phyloP scores from a whole-genome alignment of 2,797 vertebrate genomes.

The Sebastes oblongus region DNA sequence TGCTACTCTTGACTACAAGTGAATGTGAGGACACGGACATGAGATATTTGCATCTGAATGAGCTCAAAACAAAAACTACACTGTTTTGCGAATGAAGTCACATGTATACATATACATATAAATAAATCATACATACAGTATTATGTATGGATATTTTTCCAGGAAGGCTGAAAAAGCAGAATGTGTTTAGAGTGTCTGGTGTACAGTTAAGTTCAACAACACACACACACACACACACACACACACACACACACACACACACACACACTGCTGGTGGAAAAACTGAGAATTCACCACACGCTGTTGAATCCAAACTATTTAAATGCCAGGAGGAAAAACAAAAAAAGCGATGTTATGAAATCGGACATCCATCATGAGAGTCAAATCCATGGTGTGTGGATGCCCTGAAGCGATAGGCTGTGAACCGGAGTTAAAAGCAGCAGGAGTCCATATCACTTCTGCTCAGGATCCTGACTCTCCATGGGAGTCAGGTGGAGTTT shows the following conservation, averaged over 20 bases:
- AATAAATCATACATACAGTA: not conserved
- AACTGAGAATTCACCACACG: constrained; percentile 15
- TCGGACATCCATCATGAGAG: constrained; percentile 8
- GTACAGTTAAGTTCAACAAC: not conserved
- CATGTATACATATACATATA: not conserved
- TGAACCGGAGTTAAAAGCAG: constrained; percentile 8
- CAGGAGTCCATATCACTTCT: not conserved
- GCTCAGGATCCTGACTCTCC: not conserved
- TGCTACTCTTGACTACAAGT: not conserved
- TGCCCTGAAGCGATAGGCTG: constrained; percentile 8
- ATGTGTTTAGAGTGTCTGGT: constrained; percentile 4
- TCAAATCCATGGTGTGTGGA: constrained; percentile 19
- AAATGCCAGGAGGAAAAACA: not conserved
- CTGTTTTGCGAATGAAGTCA: not conserved
- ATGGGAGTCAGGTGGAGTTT: not conserved
- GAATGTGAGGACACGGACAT: not conserved
- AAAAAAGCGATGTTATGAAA: constrained; percentile 10
- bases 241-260: not conserved
- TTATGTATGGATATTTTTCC: not conserved
- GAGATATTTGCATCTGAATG: not conserved
- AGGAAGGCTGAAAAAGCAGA: not conserved
- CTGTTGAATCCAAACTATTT: constrained; percentile 20
- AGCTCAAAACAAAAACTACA: not conserved
- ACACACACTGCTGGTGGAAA: constrained; percentile 28
- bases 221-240: not conserved